These are phyloP conservation scores for Melanargia galathea DNA, from an alignment of 2,888 invertebrate species.

Conservation along the genomic window DNA sequence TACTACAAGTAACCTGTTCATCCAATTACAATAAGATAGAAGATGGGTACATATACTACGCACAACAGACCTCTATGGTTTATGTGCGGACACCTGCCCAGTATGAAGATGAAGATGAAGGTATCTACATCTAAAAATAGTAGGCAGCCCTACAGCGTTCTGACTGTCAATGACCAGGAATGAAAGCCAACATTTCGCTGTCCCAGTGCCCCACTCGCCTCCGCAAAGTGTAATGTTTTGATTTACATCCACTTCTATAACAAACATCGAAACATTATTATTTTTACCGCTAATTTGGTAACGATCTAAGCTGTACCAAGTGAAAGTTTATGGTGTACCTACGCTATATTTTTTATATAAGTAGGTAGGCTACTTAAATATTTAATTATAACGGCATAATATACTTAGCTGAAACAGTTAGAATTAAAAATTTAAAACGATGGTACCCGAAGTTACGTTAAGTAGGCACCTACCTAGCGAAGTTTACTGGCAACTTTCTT, in stretches of 20 bases:
- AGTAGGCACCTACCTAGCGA: too few species aligned
- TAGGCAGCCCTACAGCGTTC: slow-evolving; percentile 50
- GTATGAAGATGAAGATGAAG: not conserved
- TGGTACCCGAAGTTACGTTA: too few species aligned
- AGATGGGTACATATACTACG: too few species aligned
- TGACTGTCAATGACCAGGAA: slow-evolving; percentile 54
- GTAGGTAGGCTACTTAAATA: too few species aligned
- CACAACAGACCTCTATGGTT: too few species aligned
- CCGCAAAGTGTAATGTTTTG: slow-evolving; percentile 56
- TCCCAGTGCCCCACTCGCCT: slow-evolving; percentile 63
- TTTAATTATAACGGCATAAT: too few species aligned
- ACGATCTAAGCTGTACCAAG: not conserved
- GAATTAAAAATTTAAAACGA: too few species aligned
- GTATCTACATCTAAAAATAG: not conserved
- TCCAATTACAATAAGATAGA: too few species aligned
- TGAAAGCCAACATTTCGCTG: slow-evolving; percentile 68
- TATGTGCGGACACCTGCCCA: too few species aligned
- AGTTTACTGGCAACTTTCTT: too few species aligned
- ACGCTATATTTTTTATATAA: not conserved
- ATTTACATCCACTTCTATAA: slow-evolving; percentile 49
- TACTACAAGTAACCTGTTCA: too few species aligned
- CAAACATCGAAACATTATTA: not conserved
- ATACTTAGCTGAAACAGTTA: too few species aligned
- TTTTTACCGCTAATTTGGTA: slow-evolving; percentile 25
- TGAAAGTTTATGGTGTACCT: slow-evolving; percentile 22